These are phyloP conservation scores for Scelioninae gen. 1 DNA, from an alignment of 2,888 invertebrate genomes.

Conservation along the genomic window DNA sequence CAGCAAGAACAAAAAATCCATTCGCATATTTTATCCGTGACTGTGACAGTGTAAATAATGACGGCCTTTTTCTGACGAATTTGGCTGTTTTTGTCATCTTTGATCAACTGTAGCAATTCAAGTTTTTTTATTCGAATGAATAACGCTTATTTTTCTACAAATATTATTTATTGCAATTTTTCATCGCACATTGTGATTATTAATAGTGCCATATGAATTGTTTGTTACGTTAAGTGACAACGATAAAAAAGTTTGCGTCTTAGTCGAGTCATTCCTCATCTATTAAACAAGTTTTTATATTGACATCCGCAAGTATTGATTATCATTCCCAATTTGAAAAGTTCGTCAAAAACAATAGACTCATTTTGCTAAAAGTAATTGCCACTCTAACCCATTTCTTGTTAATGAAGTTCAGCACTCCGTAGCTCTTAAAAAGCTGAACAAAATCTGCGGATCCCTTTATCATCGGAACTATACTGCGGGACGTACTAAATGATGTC, in stretches of 20 bases:
- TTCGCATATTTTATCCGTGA: constrained; percentile 45
- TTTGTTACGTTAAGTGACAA: no score
- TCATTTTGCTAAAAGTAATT: constrained; percentile 24
- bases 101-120: no score
- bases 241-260: not conserved
- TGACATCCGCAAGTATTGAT: not conserved
- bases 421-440: constrained; percentile 6
- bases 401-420: constrained; percentile 12
- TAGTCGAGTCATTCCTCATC: not conserved
- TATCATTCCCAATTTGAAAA: not conserved
- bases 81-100: no score
- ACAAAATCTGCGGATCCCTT: not conserved
- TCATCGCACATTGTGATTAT: no score
- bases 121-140: no score
- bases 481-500: constrained; percentile 25
- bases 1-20: constrained; percentile 35
- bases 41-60: constrained; percentile 45
- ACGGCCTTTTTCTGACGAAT: constrained; percentile 23
- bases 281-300: not conserved
- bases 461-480: constrained; percentile 7
- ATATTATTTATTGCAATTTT: no score
- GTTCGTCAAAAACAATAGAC: constrained; percentile 3
- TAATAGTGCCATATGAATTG: no score
- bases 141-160: no score
- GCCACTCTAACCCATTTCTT: not conserved